phyloP scores from a whole-genome alignment of 2,113 vertebrate species.

The Suncus etruscus region DNA sequence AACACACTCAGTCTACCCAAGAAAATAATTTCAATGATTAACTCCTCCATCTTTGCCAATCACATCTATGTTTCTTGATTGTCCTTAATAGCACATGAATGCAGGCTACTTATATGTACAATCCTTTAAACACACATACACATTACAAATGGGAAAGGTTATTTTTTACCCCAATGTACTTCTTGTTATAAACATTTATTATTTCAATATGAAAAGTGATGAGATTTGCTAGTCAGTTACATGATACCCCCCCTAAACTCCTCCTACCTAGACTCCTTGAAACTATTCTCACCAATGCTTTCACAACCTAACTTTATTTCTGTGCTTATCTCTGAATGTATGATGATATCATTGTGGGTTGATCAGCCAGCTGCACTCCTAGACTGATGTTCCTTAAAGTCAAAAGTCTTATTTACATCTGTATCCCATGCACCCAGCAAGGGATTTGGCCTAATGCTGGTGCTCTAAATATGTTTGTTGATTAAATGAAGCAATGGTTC shows the following conservation, averaged over 20 bases:
- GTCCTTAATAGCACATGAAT: neutral
- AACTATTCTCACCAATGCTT: neutral
- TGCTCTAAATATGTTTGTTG: slow-evolving; percentile 40
- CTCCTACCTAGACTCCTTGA: neutral
- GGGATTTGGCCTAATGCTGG: neutral
- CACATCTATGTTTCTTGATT: neutral
- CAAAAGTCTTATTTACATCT: slow-evolving; percentile 53
- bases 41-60: neutral
- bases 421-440: slow-evolving; percentile 4
- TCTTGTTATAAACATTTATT: neutral
- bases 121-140: too few species aligned
- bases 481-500: slow-evolving; percentile 45
- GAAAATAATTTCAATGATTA: neutral
- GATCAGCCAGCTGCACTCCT: slow-evolving; percentile 54
- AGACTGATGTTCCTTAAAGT: slow-evolving; percentile 44
- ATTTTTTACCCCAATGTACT: neutral
- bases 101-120: too few species aligned
- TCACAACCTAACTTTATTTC: neutral
- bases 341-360: neutral
- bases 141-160: neutral
- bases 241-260: neutral
- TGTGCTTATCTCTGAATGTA: neutral
- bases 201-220: neutral
- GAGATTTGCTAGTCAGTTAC: neutral
- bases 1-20: neutral